Base-by-base conservation (phyloP, 2,113 vertebrate genomes). In the Megaleporinus macrocephalus region DNA sequence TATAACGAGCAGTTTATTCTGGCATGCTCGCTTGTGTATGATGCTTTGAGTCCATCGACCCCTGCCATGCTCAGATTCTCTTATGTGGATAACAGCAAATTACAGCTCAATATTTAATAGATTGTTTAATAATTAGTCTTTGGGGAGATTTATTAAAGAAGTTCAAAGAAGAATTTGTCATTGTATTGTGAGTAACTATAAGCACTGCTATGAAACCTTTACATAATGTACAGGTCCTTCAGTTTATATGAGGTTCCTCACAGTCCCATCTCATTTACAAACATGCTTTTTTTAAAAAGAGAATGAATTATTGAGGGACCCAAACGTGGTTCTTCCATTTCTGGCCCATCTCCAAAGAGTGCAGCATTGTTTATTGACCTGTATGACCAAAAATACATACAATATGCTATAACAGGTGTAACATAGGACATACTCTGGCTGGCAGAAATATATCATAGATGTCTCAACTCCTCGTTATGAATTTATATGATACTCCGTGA, bases 1-100 rank as follows among this genome's bases (percentile, higher is more conserved):
- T 76, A 41, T 76, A 66, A 47, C 14, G 49, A 68, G 36, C 68
- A 2, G 73, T 78, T 85, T 78, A 49, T 82, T 69, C 66, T 85
- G 79, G 84, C 79, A 59, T 61, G 18, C 16, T 6, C 30, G 1
- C 15, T 36, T 65, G 49, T 76, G 70, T 81, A 18, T 73, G 75
- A 62, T 81, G 70, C 79, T 81, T 77, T 66, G 53, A 74, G 18
- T n/a, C 22, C 55, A 69, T 73, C 44, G 22, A 66, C 76, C 44
- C 76, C 68, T 57, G 53, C 7, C 84, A 63, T 57, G 65, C 29
- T 29, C 62, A 75, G 47, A 75, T 63, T 44, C 63, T 71, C 71
- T 76, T 49, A 65, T 73, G 47, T 66, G 36, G 62, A 59, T 44
- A 61, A 26, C 57, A 61, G 57, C 57, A 24, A 24, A 61, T 61